Evolutionary conservation across 2,797 vertebrate species (phyloP), one percentile per base, ranked within the genome.

Genomic region (Pipistrellus nathusii): DNA sequence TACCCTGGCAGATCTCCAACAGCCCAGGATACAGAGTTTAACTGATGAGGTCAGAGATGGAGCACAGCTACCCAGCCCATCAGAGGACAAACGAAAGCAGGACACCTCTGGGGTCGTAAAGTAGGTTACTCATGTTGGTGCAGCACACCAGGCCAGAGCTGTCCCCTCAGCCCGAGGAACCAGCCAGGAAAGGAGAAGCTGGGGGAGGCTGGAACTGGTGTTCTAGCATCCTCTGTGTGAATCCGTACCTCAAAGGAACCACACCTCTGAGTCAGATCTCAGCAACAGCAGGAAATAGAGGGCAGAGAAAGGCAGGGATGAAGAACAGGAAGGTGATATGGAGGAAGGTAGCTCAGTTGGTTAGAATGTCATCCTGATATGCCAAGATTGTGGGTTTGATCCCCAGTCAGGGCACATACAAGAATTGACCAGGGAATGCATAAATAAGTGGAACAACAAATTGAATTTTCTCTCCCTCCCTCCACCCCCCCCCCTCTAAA

Each of bases 191-290:
- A 83, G 46, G 46, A 91, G 76, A 91, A 96, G 88, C 89, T 88
- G 94, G 77, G 27, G 87, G 93, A 93, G 88, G 94, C 57, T 95
- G 86, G 64, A 92, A 62, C 84, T 96, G 90, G 94, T 94, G 94
- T 90, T 93, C 93, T 94, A 96, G 95, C 95, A 95, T 93, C 94
- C 87, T 95, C 77, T 48, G 64, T 93, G 85, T 80, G 77, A 95
- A 32, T 95, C 75, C 95, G 62, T 85, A 93, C 93, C 91, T 97
- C 93, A 93, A 90, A 95, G 84, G 89, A 95, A 62, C 87, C 91
- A 95, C 93, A 96, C 90, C 89, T 96, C 94, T 96, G 96, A 96
- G 92, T 96, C 97, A 96, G 96, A 96, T 77, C 94, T 95, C 95
- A 80, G 94, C 89, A 96, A 94, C 77, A 91, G 95, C 95, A 97